These are phyloP conservation scores for Trichechus manatus DNA, from an alignment of 2,113 vertebrate species.

Conservation along the genomic window DNA sequence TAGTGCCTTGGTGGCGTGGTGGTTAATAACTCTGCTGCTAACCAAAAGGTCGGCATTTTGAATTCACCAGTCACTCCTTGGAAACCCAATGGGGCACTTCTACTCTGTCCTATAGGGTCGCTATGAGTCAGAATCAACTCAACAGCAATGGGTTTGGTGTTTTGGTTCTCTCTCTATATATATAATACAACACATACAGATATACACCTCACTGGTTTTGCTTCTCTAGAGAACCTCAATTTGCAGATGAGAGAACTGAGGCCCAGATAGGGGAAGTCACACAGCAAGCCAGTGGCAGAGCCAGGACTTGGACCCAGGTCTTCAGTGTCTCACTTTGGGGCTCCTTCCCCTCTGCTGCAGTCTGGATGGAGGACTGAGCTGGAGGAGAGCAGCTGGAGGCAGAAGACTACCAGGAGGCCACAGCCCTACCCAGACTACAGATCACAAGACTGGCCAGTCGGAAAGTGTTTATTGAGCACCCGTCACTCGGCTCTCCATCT, in stretches of 20 bases:
- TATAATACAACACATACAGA: too few species aligned
- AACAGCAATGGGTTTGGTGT: too few species aligned
- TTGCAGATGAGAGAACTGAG: conserved; percentile 30
- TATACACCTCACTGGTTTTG: too few species aligned
- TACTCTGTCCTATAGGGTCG: too few species aligned
- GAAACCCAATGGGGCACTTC: too few species aligned
- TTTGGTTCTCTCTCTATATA: too few species aligned
- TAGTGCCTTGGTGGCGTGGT: too few species aligned
- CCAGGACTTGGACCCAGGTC: neutral
- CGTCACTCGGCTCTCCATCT: neutral
- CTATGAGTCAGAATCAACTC: too few species aligned
- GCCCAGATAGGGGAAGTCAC: neutral
- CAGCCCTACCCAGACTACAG: neutral
- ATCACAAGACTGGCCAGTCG: neutral
- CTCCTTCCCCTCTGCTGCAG: neutral
- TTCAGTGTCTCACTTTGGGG: neutral
- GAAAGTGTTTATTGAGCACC: neutral
- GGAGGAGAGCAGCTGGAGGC: neutral
- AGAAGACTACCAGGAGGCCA: neutral
- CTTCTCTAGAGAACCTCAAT: neutral
- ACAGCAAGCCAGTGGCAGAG: conserved; percentile 46
- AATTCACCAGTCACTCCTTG: too few species aligned
- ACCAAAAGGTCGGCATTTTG: too few species aligned
- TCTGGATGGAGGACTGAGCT: neutral
- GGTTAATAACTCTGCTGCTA: too few species aligned